Evolutionary conservation across 2,888 invertebrate species (phyloP).

Genomic region (Ceratothoa steindachneri): DNA sequence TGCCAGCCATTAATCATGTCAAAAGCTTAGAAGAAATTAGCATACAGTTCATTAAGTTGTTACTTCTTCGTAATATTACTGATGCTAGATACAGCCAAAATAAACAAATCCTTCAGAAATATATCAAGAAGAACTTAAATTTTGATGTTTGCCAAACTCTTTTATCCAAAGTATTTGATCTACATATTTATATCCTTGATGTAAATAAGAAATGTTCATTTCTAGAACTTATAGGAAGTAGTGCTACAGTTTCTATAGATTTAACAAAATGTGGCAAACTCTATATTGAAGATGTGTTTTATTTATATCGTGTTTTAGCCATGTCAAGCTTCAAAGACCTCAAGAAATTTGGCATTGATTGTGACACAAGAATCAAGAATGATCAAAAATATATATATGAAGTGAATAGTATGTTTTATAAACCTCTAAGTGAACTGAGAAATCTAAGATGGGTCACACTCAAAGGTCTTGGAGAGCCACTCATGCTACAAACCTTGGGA

Average conservation of each 20-base stretch:
- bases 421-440: constrained; percentile 22
- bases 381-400: constrained; percentile 29
- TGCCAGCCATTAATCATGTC: background rate
- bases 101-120: background rate
- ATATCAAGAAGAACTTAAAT: constrained; percentile 16
- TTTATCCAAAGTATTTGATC: constrained; percentile 6
- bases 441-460: constrained; percentile 33
- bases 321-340: constrained; percentile 22
- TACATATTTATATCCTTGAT: background rate
- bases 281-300: constrained; percentile 36
- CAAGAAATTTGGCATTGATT: constrained; percentile 27
- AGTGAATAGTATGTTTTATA: constrained; percentile 30
- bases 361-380: constrained; percentile 9
- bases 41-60: background rate
- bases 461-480: constrained; percentile 24
- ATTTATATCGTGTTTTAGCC: constrained; percentile 30
- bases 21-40: background rate
- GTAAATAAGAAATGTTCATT: constrained; percentile 20
- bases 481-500: constrained; percentile 23
- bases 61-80: background rate
- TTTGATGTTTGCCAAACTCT: constrained; percentile 21
- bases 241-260: constrained; percentile 21
- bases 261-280: constrained; percentile 16
- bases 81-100: background rate
- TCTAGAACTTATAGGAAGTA: constrained; percentile 32